Evolutionary conservation across 2,888 invertebrate species (phyloP).

Genomic region (Antheraea yamamai): DNA sequence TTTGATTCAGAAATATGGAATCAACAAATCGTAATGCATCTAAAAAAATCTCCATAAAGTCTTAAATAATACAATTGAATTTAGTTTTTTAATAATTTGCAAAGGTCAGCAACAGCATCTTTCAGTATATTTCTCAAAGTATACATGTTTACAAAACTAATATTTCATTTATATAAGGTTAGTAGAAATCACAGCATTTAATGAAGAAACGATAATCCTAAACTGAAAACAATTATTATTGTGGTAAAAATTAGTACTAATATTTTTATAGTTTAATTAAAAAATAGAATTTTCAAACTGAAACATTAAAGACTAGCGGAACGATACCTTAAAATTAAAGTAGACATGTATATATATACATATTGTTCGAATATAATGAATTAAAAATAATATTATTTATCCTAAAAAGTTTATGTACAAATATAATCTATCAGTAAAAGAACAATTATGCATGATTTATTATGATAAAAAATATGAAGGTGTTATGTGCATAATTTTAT

Average conservation of each 20-base stretch:
- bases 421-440: not conserved
- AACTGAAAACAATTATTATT: constrained; percentile 27
- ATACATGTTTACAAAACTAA: not conserved
- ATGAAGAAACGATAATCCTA: constrained; percentile 45
- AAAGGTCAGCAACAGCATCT: not conserved
- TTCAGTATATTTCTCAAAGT: not conserved
- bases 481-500: not conserved
- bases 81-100: not conserved
- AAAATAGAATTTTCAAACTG: constrained; percentile 32
- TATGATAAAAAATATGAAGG: not conserved
- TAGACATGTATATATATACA: constrained; percentile 31
- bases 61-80: not conserved
- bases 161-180: constrained; percentile 35
- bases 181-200: constrained; percentile 73
- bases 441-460: not conserved
- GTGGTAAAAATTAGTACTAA: constrained; percentile 42
- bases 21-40: not conserved
- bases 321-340: constrained; percentile 45
- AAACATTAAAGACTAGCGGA: constrained; percentile 58
- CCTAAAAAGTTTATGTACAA: constrained; percentile 20
- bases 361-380: constrained; percentile 49
- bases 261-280: constrained; percentile 13
- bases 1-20: not conserved
- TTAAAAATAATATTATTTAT: constrained; percentile 8
- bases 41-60: not conserved